A percentile compares a stretch with the other conserved stretches of the same genome.
Conservation (phyloP, 2,888 invertebrate genomes). For the Pammene aurita region DNA sequence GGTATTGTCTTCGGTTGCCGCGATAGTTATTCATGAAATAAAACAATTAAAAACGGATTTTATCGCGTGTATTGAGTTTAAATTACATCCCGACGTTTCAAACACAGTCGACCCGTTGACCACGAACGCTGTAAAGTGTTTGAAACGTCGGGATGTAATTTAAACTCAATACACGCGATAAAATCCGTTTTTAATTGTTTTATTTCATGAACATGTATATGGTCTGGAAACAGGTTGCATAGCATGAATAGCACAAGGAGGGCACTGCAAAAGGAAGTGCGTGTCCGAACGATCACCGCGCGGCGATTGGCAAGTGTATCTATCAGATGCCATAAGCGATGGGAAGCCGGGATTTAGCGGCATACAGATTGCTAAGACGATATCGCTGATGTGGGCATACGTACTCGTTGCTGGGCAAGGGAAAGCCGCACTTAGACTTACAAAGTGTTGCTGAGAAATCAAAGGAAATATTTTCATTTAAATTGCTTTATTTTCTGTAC, state of each 20-base stretch:
- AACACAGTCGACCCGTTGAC: too few species aligned
- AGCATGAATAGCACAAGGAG: constrained; percentile 25
- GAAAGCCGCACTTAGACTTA: constrained; percentile 20
- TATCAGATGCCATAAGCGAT: constrained; percentile 18
- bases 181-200: too few species aligned
- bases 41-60: too few species aligned
- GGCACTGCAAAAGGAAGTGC: constrained; percentile 30
- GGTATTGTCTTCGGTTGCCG: too few species aligned
- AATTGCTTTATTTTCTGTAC: too few species aligned
- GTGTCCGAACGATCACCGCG: constrained; percentile 22
- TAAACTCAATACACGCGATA: too few species aligned
- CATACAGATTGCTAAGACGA: constrained; percentile 16
- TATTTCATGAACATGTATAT: too few species aligned
- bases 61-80: too few species aligned
- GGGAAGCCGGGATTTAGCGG: constrained; percentile 17
- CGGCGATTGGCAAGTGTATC: constrained; percentile 31
- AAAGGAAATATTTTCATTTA: not conserved
- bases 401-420: not conserved
- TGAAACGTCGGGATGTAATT: too few species aligned
- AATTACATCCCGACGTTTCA: too few species aligned
- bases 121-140: too few species aligned
- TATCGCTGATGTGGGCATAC: constrained; percentile 3
- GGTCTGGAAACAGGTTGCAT: constrained; percentile 22
- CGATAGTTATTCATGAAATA: too few species aligned
- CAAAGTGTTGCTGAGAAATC: constrained; percentile 2